phyloP scores from a whole-genome alignment of 2,888 invertebrate species.

The Cephonodes hylas region DNA sequence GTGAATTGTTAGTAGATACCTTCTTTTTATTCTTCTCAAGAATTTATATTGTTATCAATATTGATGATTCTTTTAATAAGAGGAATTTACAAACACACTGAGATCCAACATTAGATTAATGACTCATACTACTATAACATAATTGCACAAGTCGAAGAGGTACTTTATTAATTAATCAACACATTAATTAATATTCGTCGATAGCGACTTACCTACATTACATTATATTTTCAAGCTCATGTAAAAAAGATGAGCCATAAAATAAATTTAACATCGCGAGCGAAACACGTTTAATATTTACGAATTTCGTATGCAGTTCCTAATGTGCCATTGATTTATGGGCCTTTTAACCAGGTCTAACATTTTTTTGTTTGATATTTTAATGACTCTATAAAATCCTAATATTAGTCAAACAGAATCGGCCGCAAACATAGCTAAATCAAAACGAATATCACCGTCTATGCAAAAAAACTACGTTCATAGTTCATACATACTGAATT shows the following conservation, averaged over 20 bases:
- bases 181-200: neutral
- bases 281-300: neutral
- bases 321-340: neutral
- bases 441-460: conserved; percentile 3
- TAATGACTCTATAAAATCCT: neutral
- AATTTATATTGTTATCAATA: conserved; percentile 38
- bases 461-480: conserved; percentile 24
- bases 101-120: neutral
- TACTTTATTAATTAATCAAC: neutral
- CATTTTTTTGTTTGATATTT: neutral
- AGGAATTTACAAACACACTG: neutral
- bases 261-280: neutral
- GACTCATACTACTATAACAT: no score
- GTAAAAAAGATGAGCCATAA: neutral
- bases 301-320: neutral
- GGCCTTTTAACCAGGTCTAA: neutral
- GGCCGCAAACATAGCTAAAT: neutral
- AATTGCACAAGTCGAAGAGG: neutral
- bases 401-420: neutral
- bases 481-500: conserved; percentile 53
- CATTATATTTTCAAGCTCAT: neutral
- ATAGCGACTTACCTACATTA: neutral
- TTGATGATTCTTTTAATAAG: neutral
- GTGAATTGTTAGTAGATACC: conserved; percentile 49
- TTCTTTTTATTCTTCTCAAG: conserved; percentile 44